A percentile compares a stretch with the other conserved stretches of the same genome.
phyloP scores from a whole-genome alignment of 2,888 invertebrate species.

The Drosophila meridiana region DNA sequence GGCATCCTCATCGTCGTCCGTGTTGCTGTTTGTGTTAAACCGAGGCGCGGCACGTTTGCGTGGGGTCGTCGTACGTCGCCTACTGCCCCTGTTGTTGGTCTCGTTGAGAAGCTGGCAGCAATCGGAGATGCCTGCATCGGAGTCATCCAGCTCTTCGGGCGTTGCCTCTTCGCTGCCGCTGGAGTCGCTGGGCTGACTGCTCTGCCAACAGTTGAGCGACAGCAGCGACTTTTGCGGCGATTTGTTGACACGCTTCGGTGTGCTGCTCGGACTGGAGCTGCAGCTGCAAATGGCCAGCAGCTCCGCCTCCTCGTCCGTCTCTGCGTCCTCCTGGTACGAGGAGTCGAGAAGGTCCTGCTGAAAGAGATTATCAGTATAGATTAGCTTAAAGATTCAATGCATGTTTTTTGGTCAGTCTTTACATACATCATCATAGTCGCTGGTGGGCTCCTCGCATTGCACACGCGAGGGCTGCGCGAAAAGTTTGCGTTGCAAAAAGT shows the following conservation, averaged over 20 bases:
- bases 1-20: conserved; percentile 57
- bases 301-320: conserved; percentile 70
- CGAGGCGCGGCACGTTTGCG: conserved; percentile 33
- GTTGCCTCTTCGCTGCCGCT: conserved; percentile 54
- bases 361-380: neutral
- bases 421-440: conserved; percentile 80
- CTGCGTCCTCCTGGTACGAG: conserved; percentile 79
- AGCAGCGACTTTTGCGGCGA: conserved; percentile 78
- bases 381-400: neutral
- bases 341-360: conserved; percentile 77
- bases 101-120: conserved; percentile 79
- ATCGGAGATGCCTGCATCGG: conserved; percentile 81
- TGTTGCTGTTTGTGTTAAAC: conserved; percentile 41
- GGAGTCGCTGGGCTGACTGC: conserved; percentile 70
- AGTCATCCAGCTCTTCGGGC: conserved; percentile 34
- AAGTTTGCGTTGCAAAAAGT: conserved; percentile 82
- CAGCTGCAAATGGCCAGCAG: conserved; percentile 66
- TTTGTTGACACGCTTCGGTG: conserved; percentile 56
- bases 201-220: conserved; percentile 78
- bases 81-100: conserved; percentile 26
- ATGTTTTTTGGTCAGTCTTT: neutral
- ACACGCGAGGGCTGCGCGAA: conserved; percentile 71
- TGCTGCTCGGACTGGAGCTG: conserved; percentile 43
- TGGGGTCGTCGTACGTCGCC: conserved; percentile 23
- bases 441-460: conserved; percentile 65